Evolutionary conservation across 2,113 vertebrate species (phyloP).

Genomic region (Furnarius figulus): DNA sequence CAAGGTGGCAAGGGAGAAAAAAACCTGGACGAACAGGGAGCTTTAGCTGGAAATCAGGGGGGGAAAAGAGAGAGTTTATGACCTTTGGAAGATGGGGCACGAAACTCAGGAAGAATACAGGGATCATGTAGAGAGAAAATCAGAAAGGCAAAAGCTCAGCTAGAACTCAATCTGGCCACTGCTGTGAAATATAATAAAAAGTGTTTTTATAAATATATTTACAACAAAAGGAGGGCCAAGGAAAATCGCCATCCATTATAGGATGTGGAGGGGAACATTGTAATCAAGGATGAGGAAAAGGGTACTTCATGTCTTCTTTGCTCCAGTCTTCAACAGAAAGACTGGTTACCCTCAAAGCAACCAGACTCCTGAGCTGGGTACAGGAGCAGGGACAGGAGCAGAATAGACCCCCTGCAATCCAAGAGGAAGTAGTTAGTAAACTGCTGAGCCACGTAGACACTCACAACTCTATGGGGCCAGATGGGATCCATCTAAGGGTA

Average conservation of each 20-base stretch:
- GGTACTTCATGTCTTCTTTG: background rate
- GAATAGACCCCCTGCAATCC: background rate
- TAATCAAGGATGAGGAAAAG: background rate
- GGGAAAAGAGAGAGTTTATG: background rate
- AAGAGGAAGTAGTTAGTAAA: background rate
- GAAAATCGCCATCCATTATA: background rate
- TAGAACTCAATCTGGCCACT: conserved; percentile 14
- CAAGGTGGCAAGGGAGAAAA: background rate
- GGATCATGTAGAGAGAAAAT: conserved; percentile 27
- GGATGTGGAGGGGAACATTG: background rate
- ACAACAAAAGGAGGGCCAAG: background rate
- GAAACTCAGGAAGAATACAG: background rate
- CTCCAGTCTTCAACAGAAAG: background rate
- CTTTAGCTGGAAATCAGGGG: background rate
- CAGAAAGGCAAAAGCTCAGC: background rate
- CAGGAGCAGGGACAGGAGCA: background rate
- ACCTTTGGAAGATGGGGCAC: background rate
- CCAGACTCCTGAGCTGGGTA: background rate
- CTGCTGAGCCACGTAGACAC: background rate
- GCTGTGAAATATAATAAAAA: conserved; percentile 23
- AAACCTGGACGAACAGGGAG: background rate
- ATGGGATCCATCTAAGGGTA: background rate
- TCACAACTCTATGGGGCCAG: background rate
- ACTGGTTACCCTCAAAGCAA: background rate
- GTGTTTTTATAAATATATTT: conserved; percentile 14